Base-by-base conservation (phyloP, 2,888 invertebrate species). In the Meteorus colon region DNA sequence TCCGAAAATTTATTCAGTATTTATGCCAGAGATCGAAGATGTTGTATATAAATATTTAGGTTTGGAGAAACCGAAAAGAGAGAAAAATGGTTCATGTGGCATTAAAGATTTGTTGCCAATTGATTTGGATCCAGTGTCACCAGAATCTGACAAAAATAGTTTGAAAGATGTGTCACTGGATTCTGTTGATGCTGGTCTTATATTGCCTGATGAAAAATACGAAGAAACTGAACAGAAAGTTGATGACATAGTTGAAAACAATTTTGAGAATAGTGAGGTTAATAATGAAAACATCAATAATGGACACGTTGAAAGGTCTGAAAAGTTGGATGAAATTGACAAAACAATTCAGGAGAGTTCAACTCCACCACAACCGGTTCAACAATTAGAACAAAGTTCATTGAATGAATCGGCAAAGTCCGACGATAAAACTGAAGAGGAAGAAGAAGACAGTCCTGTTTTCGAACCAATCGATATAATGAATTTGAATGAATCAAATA, bases 11-110 rank as follows among this genome's bases (percentile, higher is more conserved):
- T 93, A 94, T 79, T 93, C 95, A 2, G 93, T 96, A 14, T 97
- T 98, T 88, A 94, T 96, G 86, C 96, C 97, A 0, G 95, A 96
- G 92, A 96, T 98, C 10, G 97, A 97, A 89, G 96, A 97, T 84
- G 94, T 97, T 19, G 95, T 97, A 0, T 97, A 97, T 86, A 95
- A 95, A 88, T 95, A 94, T 88, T 90, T 98, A 63, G 97, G 97
- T 0, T 92, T 97, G 69, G 93, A 96, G 74, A 93, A 94, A 81
- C 95, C 95, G 59, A 92, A 92, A 79, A 86, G 89, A 68, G 86
- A 86, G 34, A 87, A 83, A 77, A 85, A 87, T 74, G 87, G 87
- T 34, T 74, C 66, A 62, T 90, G 81, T 83, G 88, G 84, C 84
- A 87, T 82, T 55, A 91, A 92, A n/a, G 91, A 93, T 86, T 89